These are phyloP conservation scores for Noctilio leporinus DNA, from an alignment of 2,113 vertebrate genomes.

Conservation along the genomic window DNA sequence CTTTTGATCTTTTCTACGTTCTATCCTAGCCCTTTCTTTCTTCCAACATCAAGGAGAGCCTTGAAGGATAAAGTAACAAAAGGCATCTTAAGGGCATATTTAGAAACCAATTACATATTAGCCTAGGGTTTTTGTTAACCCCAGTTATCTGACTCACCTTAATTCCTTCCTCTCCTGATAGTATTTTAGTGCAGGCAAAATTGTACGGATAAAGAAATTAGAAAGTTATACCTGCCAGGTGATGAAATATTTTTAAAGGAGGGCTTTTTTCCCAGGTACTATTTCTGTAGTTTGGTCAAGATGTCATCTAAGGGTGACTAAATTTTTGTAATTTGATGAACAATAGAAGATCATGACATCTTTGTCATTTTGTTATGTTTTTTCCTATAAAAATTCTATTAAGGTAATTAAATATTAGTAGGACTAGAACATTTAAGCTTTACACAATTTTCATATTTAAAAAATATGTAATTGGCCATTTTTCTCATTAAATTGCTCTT, in stretches of 20 bases:
- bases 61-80: background rate
- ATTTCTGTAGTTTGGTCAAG: background rate
- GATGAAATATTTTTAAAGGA: background rate
- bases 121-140: background rate
- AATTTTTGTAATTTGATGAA: background rate
- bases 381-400: background rate
- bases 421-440: background rate
- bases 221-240: background rate
- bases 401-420: background rate
- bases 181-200: background rate
- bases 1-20: background rate
- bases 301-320: background rate
- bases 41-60: background rate
- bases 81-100: background rate
- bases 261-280: background rate
- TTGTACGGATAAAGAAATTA: background rate
- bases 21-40: background rate
- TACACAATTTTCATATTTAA: background rate
- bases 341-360: background rate
- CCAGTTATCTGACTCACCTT: background rate
- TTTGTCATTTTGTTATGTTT: background rate
- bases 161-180: background rate
- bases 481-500: background rate
- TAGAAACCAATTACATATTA: background rate
- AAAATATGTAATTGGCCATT: background rate